Evolutionary conservation across 2,797 vertebrate genomes (phyloP), one percentile per base, ranked within the genome.

Genomic region (Acropternis orthonyx): DNA sequence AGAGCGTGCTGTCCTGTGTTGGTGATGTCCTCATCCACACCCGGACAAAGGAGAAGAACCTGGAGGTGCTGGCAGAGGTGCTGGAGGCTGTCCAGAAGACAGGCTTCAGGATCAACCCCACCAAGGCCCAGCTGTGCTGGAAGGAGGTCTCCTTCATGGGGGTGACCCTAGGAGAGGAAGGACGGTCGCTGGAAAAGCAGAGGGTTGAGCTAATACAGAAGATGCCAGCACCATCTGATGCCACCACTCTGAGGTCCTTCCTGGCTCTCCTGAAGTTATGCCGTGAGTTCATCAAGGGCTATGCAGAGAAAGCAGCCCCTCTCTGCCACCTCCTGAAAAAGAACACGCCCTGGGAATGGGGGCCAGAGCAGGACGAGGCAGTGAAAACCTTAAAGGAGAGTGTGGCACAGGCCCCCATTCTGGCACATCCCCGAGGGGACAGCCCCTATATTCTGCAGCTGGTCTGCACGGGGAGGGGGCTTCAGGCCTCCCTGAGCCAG

Each of bases 61-160:
- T 97, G 51, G 88, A 93, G 81, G 95, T 89, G 34, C 84, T 97
- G 84, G 93, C 80, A 0, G 93, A 96, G 52, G 96, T 96, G 22
- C 85, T 97, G 72, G 56, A 75, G 27, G 84, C 86, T 48, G 27
- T 97, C 59, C 95, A 96, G 54, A 95, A 91, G 71, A 92, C 54
- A 0, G 96, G 96, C 20, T 97, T 97, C 61, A 96, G 21, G 56
- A 67, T 97, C 68, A 97, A 43, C 59, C 96, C 96, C 46, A 96
- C 72, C 1, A 96, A 95, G 68, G 95, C 95, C 24, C 96, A 97
- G 65, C 88, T 97, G n/a, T 96, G 96, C 78, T 96, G 95, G 96
- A 96, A 93, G 46, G 95, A 97, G 81, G 95, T 97, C 4, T 96
- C 95, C 18, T 97, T 94, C 43, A 15, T 92, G 39, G 95, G 96